Evolutionary conservation across 2,888 invertebrate species (phyloP).

Genomic region (Ferrisia virgata): DNA sequence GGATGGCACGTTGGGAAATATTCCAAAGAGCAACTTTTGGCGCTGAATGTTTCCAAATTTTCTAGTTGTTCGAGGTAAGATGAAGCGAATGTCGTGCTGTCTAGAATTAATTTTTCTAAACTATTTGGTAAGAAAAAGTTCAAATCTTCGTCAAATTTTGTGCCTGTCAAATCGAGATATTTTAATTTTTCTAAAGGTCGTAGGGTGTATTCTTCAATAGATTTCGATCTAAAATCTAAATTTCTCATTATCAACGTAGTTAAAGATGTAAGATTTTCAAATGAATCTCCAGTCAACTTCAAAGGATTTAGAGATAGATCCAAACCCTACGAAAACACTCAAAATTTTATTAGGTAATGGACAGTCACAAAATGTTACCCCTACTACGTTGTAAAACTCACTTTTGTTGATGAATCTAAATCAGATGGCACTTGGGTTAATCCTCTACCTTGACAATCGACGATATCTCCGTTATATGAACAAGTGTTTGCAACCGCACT

Average conservation of each 20-base stretch:
- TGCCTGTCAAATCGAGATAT: not conserved
- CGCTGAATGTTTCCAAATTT: not conserved
- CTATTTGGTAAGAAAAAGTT: not conserved
- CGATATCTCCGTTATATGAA: not conserved
- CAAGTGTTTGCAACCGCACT: not conserved
- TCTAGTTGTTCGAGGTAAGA: not conserved
- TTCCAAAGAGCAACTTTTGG: not conserved
- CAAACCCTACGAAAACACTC: not conserved
- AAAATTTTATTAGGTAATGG: not conserved
- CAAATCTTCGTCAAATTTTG: not conserved
- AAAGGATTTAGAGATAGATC: not conserved
- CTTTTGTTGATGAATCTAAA: not conserved
- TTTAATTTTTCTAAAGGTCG: not conserved
- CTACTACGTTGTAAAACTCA: too few relatives aligned
- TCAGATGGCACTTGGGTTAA: not conserved
- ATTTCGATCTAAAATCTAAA: not conserved
- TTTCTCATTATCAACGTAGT: not conserved
- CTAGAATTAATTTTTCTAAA: not conserved
- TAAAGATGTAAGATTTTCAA: not conserved
- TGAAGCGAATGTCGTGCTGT: not conserved
- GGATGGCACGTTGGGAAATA: not conserved
- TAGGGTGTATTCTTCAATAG: not conserved
- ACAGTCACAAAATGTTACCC: too few relatives aligned
- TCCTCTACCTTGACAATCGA: not conserved
- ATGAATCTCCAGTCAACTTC: not conserved